A percentile compares a stretch with the other conserved stretches of the same genome.
These are phyloP conservation scores for Thryonomys swinderianus DNA, from an alignment of 2,113 vertebrate genomes.

Conservation along the genomic window DNA sequence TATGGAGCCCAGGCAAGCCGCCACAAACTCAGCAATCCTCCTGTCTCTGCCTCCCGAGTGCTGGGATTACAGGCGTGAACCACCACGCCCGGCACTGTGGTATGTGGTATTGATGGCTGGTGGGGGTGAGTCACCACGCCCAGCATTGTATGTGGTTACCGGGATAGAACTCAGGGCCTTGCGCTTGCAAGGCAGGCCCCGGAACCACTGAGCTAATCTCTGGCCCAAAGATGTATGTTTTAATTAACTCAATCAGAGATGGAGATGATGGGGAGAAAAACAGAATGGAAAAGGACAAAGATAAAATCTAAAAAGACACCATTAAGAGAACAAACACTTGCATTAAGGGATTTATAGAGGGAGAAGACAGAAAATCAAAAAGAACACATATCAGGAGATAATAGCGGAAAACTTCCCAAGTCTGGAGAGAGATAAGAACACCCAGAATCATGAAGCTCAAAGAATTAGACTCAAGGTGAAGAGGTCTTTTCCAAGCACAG, in stretches of 20 bases:
- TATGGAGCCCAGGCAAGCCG: too few species aligned
- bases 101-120: too few species aligned
- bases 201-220: too few species aligned
- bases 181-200: too few species aligned
- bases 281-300: background rate
- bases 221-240: too few species aligned
- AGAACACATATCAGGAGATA: background rate
- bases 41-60: too few species aligned
- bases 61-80: too few species aligned
- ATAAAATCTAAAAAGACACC: background rate
- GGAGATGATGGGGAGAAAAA: background rate
- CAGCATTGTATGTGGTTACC: too few species aligned
- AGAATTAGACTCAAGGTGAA: background rate
- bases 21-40: too few species aligned
- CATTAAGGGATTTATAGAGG: background rate
- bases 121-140: too few species aligned
- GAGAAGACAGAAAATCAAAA: background rate
- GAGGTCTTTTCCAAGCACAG: background rate
- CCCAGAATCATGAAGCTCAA: background rate
- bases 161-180: too few species aligned
- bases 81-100: too few species aligned
- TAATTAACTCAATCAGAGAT: background rate
- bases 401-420: background rate
- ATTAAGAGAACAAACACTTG: background rate
- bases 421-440: background rate